Evolutionary conservation across 1,140 invertebrate genomes (phyloP), one percentile per base, ranked within the genome.

Genomic region (Aradophagus sp.): DNA sequence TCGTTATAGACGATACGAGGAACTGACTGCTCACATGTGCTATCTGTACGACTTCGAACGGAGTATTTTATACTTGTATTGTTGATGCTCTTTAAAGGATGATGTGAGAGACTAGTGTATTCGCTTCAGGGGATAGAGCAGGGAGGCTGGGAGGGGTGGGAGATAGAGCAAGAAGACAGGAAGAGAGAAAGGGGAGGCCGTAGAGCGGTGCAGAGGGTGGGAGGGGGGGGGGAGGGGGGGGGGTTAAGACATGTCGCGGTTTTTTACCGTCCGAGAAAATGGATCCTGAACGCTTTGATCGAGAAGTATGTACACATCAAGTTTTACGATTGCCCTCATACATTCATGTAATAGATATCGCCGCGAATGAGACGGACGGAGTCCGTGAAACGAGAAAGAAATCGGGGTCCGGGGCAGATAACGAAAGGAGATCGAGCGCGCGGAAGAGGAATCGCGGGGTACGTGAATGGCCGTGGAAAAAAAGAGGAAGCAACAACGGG

Each of bases 301-400:
- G 78, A 80, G 80, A 84, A 75, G 79, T 82, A 81, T 83, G 80
- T 83, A 81, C 80, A 83, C 80, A 81, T 84, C 82, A 79, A 77
- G 80, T 79, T 82, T 82, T 81, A 82, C 82, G 80, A 84, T 82
- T 84, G 79, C 80, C 76, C 80, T 84, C 80, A 82, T 84, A 82
- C 82, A 82, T 84, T 82, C 81, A 84, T 82, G 82, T 82, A 84
- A 84, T 77, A 79, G 79, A 74, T 76, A 67, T 72, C 62, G 59
- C 50, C 8, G 61, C 65, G 62, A 63, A 61, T 47, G 32, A 27
- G 48, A 42, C 42, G 26, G 44, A 59, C 47, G 38, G 44, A 56
- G 69, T 59, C 52, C 29, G 19, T 27, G 58, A 8, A 44, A 31
- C 11, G 34, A 65, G 50, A 47, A 56, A 50, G 66, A 74, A 59